phyloP scores from a whole-genome alignment of 2,888 invertebrate genomes.

The Synergus umbraculus region DNA sequence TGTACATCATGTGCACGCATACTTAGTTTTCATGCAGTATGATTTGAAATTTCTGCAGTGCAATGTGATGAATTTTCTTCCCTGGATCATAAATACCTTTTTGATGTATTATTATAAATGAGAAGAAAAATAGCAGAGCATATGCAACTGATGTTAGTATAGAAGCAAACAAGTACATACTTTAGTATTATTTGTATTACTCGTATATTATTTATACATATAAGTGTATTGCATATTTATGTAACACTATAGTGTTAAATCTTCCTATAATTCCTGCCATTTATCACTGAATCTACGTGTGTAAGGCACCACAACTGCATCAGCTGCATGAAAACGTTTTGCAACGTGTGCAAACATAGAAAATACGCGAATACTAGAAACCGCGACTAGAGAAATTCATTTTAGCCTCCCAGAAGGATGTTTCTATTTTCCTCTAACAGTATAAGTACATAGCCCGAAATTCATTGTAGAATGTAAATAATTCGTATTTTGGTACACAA shows the following conservation, averaged over 20 bases:
- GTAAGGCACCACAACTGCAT: conserved; percentile 27
- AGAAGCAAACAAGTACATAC: conserved; percentile 23
- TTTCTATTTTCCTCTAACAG: background rate
- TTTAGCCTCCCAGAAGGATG: conserved; percentile 6
- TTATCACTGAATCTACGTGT: conserved; percentile 56
- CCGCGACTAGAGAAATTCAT: conserved; percentile 27
- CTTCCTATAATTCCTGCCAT: conserved; percentile 58
- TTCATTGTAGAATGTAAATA: background rate
- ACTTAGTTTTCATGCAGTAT: too few species aligned
- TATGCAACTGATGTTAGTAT: background rate
- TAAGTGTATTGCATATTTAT: conserved; percentile 15
- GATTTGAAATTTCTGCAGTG: too few species aligned
- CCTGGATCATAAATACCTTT: background rate
- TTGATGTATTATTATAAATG: background rate
- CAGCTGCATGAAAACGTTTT: conserved; percentile 28
- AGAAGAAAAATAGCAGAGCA: background rate
- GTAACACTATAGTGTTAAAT: conserved; percentile 50
- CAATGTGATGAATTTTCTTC: background rate
- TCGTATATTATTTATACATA: conserved; percentile 1
- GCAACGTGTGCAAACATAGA: conserved; percentile 15
- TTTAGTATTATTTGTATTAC: conserved; percentile 39
- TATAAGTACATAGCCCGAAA: background rate
- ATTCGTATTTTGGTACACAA: background rate
- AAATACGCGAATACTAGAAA: background rate
- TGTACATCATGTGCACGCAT: too few species aligned